Evolutionary conservation across 2,113 vertebrate genomes (phyloP).

Genomic region (Cyanocitta stelleri): DNA sequence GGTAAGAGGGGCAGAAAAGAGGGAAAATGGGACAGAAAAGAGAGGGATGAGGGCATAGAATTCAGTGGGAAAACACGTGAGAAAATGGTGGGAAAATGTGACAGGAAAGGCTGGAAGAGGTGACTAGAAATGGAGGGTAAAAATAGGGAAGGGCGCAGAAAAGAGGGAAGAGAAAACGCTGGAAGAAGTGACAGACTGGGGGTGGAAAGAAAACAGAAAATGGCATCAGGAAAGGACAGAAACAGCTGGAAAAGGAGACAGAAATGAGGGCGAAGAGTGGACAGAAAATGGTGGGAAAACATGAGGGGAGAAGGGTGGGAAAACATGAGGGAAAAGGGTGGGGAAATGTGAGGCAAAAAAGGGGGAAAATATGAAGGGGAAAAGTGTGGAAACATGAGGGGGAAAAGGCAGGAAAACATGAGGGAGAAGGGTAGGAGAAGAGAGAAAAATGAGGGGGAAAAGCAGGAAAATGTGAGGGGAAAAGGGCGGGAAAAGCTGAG

Average conservation of each 20-base stretch:
- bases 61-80: neutral
- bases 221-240: rapidly evolving
- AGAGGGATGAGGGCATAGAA: neutral
- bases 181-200: neutral
- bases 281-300: neutral
- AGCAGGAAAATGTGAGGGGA: neutral
- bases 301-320: neutral
- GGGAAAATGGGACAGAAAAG: neutral
- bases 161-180: neutral
- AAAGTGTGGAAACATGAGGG: neutral
- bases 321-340: neutral
- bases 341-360: neutral
- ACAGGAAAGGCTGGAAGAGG: neutral
- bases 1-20: neutral
- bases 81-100: neutral
- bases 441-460: no score
- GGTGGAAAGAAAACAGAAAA: neutral
- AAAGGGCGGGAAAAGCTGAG: neutral
- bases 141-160: neutral
- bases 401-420: no score
- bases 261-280: neutral
- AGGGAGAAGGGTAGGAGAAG: neutral
- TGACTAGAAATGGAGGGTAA: neutral
- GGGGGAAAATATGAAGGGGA: neutral
- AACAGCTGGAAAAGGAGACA: neutral